These are phyloP conservation scores for Eupelmus urozonus DNA, from an alignment of 2,888 invertebrate species.

Conservation along the genomic window DNA sequence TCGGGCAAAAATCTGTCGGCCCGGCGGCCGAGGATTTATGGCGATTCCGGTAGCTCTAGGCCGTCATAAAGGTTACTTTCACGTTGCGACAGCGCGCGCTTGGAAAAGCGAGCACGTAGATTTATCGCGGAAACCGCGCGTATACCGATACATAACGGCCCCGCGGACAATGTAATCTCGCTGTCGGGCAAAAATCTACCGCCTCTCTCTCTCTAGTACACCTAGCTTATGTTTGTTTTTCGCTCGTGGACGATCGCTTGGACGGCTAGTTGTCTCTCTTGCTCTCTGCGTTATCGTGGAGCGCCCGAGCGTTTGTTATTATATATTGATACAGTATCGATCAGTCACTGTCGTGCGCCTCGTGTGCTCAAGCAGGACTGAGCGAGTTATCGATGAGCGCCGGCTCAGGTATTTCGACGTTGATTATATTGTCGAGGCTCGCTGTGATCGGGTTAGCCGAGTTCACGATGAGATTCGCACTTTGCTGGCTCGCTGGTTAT, in stretches of 20 bases:
- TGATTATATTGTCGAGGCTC: no score
- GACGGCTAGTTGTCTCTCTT: no score
- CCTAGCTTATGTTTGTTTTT: slow-evolving; percentile 10
- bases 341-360: slow-evolving; percentile 25
- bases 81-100: slow-evolving; percentile 37
- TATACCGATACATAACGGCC: not conserved
- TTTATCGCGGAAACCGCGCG: slow-evolving; percentile 42
- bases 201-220: not conserved
- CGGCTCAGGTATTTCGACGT: no score
- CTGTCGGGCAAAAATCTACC: not conserved
- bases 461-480: no score
- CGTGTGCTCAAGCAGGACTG: no score
- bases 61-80: slow-evolving; percentile 52
- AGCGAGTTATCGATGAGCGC: no score
- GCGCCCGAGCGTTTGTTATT: slow-evolving; percentile 7
- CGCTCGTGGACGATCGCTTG: not conserved
- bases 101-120: slow-evolving; percentile 14
- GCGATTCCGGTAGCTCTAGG: slow-evolving; percentile 48
- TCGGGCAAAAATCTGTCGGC: not conserved
- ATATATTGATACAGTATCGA: slow-evolving; percentile 23
- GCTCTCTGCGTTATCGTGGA: not conserved
- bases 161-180: slow-evolving; percentile 16
- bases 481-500: no score
- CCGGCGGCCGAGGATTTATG: slow-evolving; percentile 45
- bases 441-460: no score